Base-by-base conservation (phyloP, 2,888 invertebrate genomes). In the Conomelus anceps region DNA sequence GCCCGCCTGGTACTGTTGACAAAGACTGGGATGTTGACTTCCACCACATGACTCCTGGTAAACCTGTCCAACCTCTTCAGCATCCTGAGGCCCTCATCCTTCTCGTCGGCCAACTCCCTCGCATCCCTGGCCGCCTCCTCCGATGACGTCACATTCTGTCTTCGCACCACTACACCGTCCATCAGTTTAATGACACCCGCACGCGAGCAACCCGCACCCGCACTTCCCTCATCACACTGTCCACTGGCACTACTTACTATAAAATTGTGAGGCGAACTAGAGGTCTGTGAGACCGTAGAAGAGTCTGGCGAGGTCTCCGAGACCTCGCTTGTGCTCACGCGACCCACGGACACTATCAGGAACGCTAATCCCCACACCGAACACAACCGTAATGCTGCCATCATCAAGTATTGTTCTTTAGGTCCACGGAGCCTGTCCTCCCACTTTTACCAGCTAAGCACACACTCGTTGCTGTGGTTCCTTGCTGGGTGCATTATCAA, bases 21-120 rank as follows among this genome's bases (percentile, higher is more conserved):
- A 87, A 93, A 92, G 90, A 96, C 95, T 0, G 96, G 95, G 88
- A 97, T 92, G 92, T 95, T 95, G 11, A 97, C 95, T 29, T 95
- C 95, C 24, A 97, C 92, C 86, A 95, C 94, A 93, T 95, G 96
- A 89, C 94, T 94, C 88, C 94, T 94, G 3, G 95, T 93, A 92
- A 95, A 96, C 91, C 94, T 93, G 91, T 95, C 94, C 84, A 96
- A 93, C 92, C 95, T 95, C 91, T 95, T 94, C 90, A 94, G 93
- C 90, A 96, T 41, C 22, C 26, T 86, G n/a, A 86, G 29, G 13
- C 86, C 86, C 20, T 23, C 86, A 86, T 86, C 86, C 29, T 86
- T 86, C 63, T 63, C 63, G 1, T 63, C 63, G n/a, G 63, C 63
- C 22, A 86, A 22, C 29, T 86, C 86, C 22, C 22, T 22, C 11